Evolutionary conservation across 2,797 vertebrate genomes (phyloP).

Genomic region (Botia almorhae): DNA sequence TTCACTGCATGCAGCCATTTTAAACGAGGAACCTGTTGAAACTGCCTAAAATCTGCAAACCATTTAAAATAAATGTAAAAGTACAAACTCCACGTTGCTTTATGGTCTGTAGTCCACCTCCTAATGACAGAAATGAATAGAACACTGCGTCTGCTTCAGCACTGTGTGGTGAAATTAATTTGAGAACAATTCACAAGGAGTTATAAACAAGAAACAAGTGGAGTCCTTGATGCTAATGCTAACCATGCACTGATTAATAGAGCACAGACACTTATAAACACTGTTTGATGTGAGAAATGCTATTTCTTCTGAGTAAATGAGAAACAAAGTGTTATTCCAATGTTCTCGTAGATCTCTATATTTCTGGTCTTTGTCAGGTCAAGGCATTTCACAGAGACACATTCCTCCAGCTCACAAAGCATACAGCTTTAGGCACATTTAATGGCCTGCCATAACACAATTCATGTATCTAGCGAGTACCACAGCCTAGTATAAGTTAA

Average conservation of each 20-base stretch:
- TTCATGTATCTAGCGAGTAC: conserved; percentile 15
- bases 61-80: conserved; percentile 22
- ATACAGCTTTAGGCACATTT: conserved; percentile 28
- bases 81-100: neutral
- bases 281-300: neutral
- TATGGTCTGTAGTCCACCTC: neutral
- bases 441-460: conserved; percentile 25
- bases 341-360: neutral
- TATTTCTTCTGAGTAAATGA: neutral
- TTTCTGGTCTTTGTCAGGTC: conserved; percentile 19
- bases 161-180: neutral
- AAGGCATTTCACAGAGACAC: neutral
- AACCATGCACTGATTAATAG: conserved; percentile 1
- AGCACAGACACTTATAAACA: neutral
- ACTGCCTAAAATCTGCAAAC: conserved; percentile 38
- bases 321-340: neutral
- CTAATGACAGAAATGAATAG: neutral
- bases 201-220: conserved; percentile 23
- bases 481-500: conserved; percentile 16
- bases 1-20: conserved; percentile 45
- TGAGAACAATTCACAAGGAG: neutral
- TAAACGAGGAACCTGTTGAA: neutral
- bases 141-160: neutral
- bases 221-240: conserved; percentile 22
- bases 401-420: conserved; percentile 39